phyloP scores from a whole-genome alignment of 2,113 vertebrate genomes.

The Chionis minor region DNA sequence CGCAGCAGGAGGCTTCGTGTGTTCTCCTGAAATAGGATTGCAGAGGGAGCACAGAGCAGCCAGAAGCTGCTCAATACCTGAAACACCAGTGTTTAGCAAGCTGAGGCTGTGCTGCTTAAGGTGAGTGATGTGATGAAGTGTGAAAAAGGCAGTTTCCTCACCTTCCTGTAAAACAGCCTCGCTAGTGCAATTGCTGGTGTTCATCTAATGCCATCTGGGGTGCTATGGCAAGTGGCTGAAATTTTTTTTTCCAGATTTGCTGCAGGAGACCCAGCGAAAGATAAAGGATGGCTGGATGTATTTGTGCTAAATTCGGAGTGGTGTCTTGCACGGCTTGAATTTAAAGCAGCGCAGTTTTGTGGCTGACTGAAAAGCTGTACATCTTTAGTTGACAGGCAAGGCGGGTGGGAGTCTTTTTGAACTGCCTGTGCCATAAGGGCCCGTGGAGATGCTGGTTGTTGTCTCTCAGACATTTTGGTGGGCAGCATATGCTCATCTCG shows the following conservation, averaged over 20 bases:
- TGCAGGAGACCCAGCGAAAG: not conserved
- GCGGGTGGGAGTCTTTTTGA: not conserved
- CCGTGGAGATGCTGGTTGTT: not conserved
- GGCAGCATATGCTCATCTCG: not conserved
- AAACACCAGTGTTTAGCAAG: not conserved
- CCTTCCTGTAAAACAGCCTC: not conserved
- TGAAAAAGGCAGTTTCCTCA: not conserved
- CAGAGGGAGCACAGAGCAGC: not conserved
- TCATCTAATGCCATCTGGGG: not conserved
- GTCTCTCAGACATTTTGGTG: not conserved
- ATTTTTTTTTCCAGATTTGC: not conserved
- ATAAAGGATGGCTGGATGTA: not conserved
- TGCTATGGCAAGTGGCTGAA: not conserved
- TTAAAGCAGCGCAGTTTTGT: not conserved
- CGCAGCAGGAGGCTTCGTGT: not conserved
- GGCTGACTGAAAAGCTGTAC: not conserved
- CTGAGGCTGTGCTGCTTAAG: not conserved
- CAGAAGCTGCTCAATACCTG: not conserved
- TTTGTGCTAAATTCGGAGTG: not conserved
- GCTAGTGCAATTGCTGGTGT: not conserved
- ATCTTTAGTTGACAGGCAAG: not conserved
- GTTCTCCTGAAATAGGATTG: not conserved
- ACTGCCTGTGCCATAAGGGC: not conserved
- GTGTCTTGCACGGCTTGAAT: not conserved
- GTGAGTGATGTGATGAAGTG: not conserved